These are phyloP conservation scores for Brachyrhaphis roseni DNA, from an alignment of 2,797 vertebrate species.

Conservation along the genomic window DNA sequence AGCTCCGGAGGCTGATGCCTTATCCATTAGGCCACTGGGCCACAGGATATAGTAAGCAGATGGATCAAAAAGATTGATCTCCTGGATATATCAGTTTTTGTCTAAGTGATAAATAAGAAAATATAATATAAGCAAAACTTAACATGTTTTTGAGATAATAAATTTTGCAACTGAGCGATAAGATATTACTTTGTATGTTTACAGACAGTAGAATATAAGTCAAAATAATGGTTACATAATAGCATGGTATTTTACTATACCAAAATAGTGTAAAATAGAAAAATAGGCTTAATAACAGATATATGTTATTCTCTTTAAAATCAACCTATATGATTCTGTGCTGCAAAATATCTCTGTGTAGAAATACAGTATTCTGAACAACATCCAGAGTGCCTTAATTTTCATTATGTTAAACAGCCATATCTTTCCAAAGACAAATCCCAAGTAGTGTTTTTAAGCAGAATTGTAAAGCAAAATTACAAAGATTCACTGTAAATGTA, in stretches of 20 bases:
- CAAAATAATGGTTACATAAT: background rate
- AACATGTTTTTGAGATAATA: background rate
- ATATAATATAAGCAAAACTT: background rate
- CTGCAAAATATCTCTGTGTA: background rate
- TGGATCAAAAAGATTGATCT: background rate
- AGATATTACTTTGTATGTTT: no score
- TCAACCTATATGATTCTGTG: background rate
- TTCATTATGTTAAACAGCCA: background rate
- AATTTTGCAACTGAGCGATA: background rate
- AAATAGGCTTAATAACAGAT: background rate
- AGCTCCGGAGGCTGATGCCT: background rate
- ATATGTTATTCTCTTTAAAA: background rate
- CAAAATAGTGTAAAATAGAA: background rate
- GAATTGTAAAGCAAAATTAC: background rate
- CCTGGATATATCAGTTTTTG: background rate
- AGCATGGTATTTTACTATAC: background rate
- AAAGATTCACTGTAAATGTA: background rate
- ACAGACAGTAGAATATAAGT: background rate
- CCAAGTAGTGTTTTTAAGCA: background rate
- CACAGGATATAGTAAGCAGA: accelerated
- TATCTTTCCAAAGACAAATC: background rate
- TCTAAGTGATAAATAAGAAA: background rate
- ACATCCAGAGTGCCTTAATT: background rate
- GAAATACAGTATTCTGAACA: background rate
- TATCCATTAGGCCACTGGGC: background rate